Base-by-base conservation (phyloP, 2,888 invertebrate genomes). In the Lobophora halterata region DNA sequence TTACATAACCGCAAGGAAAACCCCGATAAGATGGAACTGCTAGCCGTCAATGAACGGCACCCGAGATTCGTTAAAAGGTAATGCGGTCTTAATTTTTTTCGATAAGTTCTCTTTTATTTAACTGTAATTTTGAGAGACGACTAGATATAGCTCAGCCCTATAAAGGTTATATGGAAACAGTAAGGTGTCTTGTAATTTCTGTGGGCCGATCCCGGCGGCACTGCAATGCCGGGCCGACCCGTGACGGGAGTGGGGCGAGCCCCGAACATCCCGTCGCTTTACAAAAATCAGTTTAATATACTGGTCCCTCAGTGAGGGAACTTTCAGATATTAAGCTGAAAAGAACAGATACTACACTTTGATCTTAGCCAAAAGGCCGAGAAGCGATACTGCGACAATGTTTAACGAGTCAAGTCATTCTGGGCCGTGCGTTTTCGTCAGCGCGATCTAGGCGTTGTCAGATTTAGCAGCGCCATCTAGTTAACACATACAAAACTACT, bases 1-100 rank as follows among this genome's bases (percentile, higher is more conserved):
- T 77, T 97, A 3, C 94, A 93, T 65, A 90, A 92, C 61, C 77
- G 97, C 10, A 93, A 92, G 58, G 62, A 62, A 0, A 83, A 83
- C 31, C 70, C 69, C 0, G 82, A 81, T 21, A 83, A 77, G 32
- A 36, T 78, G 38, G 85, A 89, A 52, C 68, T 90, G 25, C 66
- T 95, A 1, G 88, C 89, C 13, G 79, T 91, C 1, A 75, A 73
- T 2, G 92, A 92, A 52, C 75, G 90, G 8, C 70, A 77, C 3
- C 87, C 89, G 2, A 82, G 90, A 50, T 81, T 91, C 9, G 61
- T 85, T 10, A 79, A 71, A 40, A 85, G 93, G 69, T 91, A 31
- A 11, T 21, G 25, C 3, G 20, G 2, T 5, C 10, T 23, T n/a
- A 5, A 9, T 5, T 23, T 16, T 8, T 2, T 17, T 5, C n/a